These are phyloP conservation scores for Cyanoramphus novaezelandiae DNA, from an alignment of 2,113 vertebrate species.

Conservation along the genomic window DNA sequence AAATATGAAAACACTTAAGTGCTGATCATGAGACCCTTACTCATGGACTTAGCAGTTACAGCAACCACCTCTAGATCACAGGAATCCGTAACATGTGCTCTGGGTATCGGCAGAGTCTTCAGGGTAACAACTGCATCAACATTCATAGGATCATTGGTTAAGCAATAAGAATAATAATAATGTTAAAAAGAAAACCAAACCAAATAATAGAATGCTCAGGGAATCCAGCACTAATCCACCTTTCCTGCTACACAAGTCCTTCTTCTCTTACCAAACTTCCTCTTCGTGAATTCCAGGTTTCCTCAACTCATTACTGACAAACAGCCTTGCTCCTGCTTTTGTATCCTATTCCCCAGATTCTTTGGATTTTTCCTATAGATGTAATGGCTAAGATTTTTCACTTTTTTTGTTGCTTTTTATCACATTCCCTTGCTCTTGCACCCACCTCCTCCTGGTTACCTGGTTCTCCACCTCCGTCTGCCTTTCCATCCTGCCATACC, in stretches of 20 bases:
- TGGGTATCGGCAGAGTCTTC: not conserved
- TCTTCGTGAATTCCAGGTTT: not conserved
- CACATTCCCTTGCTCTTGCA: not conserved
- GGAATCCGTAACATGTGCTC: not conserved
- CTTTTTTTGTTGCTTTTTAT: not conserved
- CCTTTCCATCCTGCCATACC: not conserved
- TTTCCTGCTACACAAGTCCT: not conserved
- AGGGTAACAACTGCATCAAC: not conserved
- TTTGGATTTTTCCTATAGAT: not conserved
- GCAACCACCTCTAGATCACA: not conserved
- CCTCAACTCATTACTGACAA: not conserved
- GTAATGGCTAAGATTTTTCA: not conserved
- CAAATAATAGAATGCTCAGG: not conserved
- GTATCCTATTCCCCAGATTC: not conserved
- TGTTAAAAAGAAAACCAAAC: not conserved
- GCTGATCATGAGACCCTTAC: not conserved
- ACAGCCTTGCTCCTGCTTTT: not conserved
- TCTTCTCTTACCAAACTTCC: not conserved
- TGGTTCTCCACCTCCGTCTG: not conserved
- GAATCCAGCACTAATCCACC: not conserved
- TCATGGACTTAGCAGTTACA: not conserved
- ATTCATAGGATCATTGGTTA: not conserved
- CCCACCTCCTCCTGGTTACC: not conserved
- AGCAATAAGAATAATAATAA: not conserved
- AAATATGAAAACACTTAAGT: not conserved